phyloP scores from a whole-genome alignment of 2,888 invertebrate genomes.

The Elmis aenea region DNA sequence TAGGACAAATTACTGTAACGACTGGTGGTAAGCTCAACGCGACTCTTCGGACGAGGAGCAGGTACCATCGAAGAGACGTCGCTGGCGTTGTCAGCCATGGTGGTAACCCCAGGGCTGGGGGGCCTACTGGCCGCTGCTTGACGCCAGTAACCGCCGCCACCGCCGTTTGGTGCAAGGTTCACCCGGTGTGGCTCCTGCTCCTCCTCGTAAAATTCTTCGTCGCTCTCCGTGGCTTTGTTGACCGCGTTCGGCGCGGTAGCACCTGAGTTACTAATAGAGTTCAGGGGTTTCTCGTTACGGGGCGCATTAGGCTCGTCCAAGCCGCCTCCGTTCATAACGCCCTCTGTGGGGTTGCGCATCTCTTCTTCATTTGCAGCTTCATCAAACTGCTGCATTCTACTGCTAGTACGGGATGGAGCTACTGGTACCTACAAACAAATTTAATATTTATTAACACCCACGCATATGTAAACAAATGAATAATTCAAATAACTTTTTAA shows the following conservation, averaged over 20 bases:
- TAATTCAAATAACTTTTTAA: no score
- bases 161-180: conserved; percentile 47
- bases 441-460: no score
- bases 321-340: conserved; percentile 38
- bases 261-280: conserved; percentile 28
- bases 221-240: conserved; percentile 34
- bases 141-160: conserved; percentile 49
- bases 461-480: no score
- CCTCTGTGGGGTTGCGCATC: conserved; percentile 25
- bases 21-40: conserved; percentile 52
- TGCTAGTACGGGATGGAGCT: conserved; percentile 42
- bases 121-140: conserved; percentile 53
- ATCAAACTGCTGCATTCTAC: conserved; percentile 48
- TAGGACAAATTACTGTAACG: conserved; percentile 77
- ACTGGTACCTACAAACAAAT: conserved; percentile 35
- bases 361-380: conserved; percentile 44
- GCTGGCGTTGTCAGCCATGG: conserved; percentile 56
- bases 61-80: conserved; percentile 56
- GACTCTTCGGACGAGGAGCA: conserved; percentile 50
- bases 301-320: conserved; percentile 48
- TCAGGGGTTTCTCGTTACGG: conserved; percentile 39
- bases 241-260: conserved; percentile 24
- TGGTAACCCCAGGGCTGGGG: conserved; percentile 47
- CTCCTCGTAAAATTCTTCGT: conserved; percentile 38
- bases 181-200: conserved; percentile 38